Base-by-base conservation (phyloP, 53 echinoderm and acorn worm genomes). In the Glandiceps talaboti region DNA sequence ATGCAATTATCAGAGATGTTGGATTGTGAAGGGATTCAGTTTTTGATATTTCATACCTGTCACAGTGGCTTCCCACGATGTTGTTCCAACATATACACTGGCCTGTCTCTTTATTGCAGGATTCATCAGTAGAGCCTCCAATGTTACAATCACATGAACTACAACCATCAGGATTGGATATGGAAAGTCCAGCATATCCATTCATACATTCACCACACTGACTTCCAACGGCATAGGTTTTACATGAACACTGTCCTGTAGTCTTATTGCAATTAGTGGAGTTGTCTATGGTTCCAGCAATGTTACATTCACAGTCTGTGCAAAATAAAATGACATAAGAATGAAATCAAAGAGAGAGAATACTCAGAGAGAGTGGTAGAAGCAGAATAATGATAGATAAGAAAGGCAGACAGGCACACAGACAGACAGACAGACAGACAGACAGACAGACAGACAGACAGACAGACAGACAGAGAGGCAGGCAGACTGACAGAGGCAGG, bases 241-340 rank as follows among this genome's bases (percentile, higher is more conserved):
- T 94, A 81, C 94, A 94, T 1, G 88, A 85, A 80, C 94, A 94
- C 85, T 94, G 94, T 27, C 94, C 94, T 6, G 64, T 78, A 26
- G 86, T 74, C 73, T 94, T 92, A 73, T 73, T 76, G 81, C 94
- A 94, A 26, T 83, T 31, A 74, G 88, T 83, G 27, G 90, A 86
- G 25, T 86, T 79, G 10, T 82, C 32, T 27, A 90, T 30, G 28
- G 94, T 92, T 0, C 94, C 94, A 32, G 77, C 31, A 1, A 82
- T 75, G 77, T 88, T 88, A 82, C 94, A 94, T 73, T 88, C 84
- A 74, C 94, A 94, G 26, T 84, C 94, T 94, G 45, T 14, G 28
- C 73, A 26, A 82, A 0, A 27, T 14, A 80, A 30, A 31, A 76
- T 14, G 12, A 14, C 28, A 0, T 27, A 29, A 73, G 73, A 45